phyloP scores from a whole-genome alignment of 1,140 invertebrate species.

The Hirudo medicinalis region DNA sequence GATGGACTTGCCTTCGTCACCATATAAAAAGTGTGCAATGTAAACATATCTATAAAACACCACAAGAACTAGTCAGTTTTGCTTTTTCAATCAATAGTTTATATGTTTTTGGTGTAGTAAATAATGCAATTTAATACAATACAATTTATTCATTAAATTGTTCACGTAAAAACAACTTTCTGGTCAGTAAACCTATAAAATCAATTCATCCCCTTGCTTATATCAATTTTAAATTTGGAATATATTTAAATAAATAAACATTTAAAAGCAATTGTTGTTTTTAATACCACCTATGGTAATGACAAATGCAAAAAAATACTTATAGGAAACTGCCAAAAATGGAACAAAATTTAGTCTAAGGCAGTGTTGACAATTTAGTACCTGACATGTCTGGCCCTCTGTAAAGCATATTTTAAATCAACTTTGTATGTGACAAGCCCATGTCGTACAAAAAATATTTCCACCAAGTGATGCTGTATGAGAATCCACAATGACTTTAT shows the following conservation, averaged over 20 bases:
- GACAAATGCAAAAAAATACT: no score
- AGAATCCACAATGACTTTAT: slow-evolving; percentile 11
- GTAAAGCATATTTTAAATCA: not conserved
- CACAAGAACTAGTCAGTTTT: not conserved
- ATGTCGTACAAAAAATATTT: not conserved
- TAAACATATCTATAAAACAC: not conserved
- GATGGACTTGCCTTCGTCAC: not conserved
- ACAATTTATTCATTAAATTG: not conserved
- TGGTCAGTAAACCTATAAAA: not conserved
- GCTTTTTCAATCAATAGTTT: not conserved
- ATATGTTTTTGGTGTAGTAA: not conserved
- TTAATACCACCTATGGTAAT: no score
- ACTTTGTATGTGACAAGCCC: slow-evolving; percentile 2
- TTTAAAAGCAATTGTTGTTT: not conserved
- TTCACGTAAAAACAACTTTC: not conserved
- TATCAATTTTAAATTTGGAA: not conserved
- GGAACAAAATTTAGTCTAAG: not conserved
- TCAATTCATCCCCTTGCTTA: not conserved
- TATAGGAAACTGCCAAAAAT: slow-evolving; percentile 5
- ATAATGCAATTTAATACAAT: not conserved
- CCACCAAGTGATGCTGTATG: not conserved
- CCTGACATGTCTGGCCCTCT: not conserved
- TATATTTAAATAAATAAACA: not conserved
- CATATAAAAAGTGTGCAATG: not conserved
- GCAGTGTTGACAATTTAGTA: not conserved